Evolutionary conservation across 2,888 invertebrate genomes (phyloP), one percentile per base, ranked within the genome.

Genomic region (Heliconius cydno): DNA sequence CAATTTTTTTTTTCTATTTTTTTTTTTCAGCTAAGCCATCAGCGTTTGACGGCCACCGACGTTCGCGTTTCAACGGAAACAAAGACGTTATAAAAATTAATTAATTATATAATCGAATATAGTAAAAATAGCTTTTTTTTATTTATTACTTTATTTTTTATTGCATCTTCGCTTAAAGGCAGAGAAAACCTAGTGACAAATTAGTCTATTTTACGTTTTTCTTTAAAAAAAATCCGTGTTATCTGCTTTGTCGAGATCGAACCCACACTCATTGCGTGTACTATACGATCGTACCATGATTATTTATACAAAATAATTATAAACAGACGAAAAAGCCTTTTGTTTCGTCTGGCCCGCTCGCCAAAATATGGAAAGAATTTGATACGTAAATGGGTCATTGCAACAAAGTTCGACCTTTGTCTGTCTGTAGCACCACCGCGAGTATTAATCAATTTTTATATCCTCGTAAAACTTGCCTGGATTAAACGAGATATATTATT

Each of bases 401-500:
- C 93, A 93, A 94, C 94, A 91, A 88, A 91, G 94, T 93, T 83
- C 88, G 86, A 90, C 90, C 91, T 90, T 88, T 89, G 75, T 75
- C 65, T 75, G 75, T 75, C 75, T 75, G 75, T 75, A 81, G 88
- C 88, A 89, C 85, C 87, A 88, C 89, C 89, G 87, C 87, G 67
- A 84, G 91, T 91, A 78, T 80, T 77, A 80, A 80, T 80, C 80
- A 80, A 80, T 83, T 92, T 94, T 94, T 91, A 94, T 89, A 91
- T 83, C 91, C 86, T 92, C 94, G 93, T 95, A 94, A 94, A 94
- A 91, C 90, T 90, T 86, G 89, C 88, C 88, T 90, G 92, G 93
- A 95, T 94, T 94, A 94, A 90, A 88, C 89, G 88, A 89, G 89
- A 90, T 94, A 92, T 94, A 92, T 94, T 94, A 93, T 92, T 94